Conservation (phyloP, 2,888 invertebrate genomes). For the Frankliniella intonsa region DNA sequence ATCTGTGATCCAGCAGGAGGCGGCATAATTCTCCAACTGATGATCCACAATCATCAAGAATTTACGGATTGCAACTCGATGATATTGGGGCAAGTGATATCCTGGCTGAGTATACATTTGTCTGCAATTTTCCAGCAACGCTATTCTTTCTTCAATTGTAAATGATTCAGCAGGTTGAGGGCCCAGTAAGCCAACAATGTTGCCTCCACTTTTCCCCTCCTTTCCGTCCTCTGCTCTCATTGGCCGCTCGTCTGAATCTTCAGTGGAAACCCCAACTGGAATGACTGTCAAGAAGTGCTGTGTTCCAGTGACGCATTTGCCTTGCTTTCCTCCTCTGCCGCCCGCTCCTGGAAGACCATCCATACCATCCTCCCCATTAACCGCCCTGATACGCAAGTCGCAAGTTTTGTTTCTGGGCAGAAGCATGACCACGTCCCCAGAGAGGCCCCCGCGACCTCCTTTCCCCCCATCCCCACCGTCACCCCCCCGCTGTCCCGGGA, state of each 20-base stretch:
- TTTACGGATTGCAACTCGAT: too few relatives aligned
- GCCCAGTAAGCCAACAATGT: not conserved
- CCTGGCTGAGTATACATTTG: not conserved
- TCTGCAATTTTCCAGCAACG: not conserved
- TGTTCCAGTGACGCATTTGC: not conserved
- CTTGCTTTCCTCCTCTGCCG: not conserved
- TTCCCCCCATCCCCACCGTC: not conserved
- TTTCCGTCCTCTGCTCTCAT: not conserved
- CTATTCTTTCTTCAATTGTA: not conserved
- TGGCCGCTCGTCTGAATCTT: not conserved
- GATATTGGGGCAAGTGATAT: too few relatives aligned
- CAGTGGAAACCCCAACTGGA: not conserved
- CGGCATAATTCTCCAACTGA: too few relatives aligned
- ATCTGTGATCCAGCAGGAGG: too few relatives aligned
- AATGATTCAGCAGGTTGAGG: not conserved
- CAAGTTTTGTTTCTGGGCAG: not conserved
- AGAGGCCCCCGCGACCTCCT: not conserved
- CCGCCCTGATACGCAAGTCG: not conserved
- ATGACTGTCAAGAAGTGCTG: not conserved
- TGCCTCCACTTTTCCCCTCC: not conserved
- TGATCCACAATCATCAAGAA: too few relatives aligned
- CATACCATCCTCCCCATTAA: not conserved
- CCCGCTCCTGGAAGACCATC: not conserved
- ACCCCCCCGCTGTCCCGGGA: not conserved
- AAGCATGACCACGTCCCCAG: not conserved